Evolutionary conservation across 2,888 invertebrate species (phyloP).

Genomic region (Peribatodes rhomboidaria): DNA sequence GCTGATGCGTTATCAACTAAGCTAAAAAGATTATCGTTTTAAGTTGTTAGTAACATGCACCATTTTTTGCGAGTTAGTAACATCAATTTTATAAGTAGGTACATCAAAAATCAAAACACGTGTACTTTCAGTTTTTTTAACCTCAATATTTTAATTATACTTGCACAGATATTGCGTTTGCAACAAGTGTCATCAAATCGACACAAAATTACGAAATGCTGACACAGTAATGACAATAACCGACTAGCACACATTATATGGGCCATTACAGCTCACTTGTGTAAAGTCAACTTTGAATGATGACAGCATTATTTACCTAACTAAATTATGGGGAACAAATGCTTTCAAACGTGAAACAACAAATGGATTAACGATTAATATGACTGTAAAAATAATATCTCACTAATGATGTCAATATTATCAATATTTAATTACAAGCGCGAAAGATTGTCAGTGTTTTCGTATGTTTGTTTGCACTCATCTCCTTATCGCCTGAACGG

Average conservation of each 20-base stretch:
- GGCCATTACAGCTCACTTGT: not conserved
- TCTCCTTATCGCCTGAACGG: no score
- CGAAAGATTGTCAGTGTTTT: no score
- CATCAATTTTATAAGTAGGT: not conserved
- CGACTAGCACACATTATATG: not conserved
- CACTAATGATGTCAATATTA: no score
- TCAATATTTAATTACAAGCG: no score
- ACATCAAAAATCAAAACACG: not conserved
- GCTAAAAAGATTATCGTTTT: no score
- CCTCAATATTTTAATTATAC: not conserved
- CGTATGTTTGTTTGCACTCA: no score
- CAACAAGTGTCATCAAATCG: conserved; percentile 5
- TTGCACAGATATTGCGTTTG: not conserved
- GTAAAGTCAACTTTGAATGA: not conserved
- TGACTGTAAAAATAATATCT: no score
- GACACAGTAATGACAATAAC: not conserved
- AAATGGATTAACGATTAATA: no score
- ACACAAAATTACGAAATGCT: conserved; percentile 5
- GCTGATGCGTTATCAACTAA: no score
- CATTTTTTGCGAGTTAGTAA: not conserved
- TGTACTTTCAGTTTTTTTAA: not conserved
- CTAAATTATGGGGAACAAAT: not conserved
- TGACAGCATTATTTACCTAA: not conserved
- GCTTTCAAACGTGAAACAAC: not conserved
- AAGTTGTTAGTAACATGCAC: no score